phyloP scores from a whole-genome alignment of 2,888 invertebrate genomes.

The Melinopterus prodromus region DNA sequence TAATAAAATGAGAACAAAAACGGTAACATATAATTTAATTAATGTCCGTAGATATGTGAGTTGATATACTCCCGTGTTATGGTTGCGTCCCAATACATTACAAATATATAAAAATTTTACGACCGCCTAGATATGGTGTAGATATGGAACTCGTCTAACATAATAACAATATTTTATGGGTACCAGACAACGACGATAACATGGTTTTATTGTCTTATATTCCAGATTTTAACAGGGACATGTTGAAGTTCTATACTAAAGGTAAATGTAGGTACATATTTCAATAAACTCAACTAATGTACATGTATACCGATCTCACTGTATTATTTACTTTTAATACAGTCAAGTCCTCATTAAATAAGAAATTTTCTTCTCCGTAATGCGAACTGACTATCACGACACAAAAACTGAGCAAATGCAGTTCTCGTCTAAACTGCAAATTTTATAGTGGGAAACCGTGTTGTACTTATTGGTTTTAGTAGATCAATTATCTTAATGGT shows the following conservation, averaged over 20 bases:
- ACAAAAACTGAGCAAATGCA: too few relatives aligned
- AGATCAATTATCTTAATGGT: too few relatives aligned
- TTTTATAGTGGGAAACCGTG: too few relatives aligned
- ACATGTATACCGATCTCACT: not conserved
- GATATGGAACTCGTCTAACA: constrained; percentile 19
- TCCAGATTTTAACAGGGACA: constrained; percentile 7
- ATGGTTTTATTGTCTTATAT: constrained; percentile 12
- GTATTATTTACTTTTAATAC: too few relatives aligned
- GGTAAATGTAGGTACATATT: not conserved
- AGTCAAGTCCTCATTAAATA: too few relatives aligned
- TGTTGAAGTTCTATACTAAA: constrained; percentile 7
- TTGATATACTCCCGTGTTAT: constrained; percentile 19
- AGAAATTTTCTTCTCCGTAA: too few relatives aligned
- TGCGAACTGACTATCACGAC: too few relatives aligned
- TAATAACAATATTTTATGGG: constrained; percentile 25
- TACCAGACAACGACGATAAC: constrained; percentile 9
- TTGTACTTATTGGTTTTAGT: too few relatives aligned
- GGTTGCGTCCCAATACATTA: constrained; percentile 16
- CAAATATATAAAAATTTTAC: constrained; percentile 27
- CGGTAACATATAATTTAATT: constrained; percentile 26
- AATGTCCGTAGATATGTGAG: constrained; percentile 20
- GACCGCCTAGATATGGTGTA: constrained; percentile 23
- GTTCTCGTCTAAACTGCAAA: too few relatives aligned
- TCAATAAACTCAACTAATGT: not conserved
- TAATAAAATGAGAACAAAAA: constrained; percentile 25